These are phyloP conservation scores for Dendrolimus pini DNA, from an alignment of 2,888 invertebrate genomes.

Conservation along the genomic window DNA sequence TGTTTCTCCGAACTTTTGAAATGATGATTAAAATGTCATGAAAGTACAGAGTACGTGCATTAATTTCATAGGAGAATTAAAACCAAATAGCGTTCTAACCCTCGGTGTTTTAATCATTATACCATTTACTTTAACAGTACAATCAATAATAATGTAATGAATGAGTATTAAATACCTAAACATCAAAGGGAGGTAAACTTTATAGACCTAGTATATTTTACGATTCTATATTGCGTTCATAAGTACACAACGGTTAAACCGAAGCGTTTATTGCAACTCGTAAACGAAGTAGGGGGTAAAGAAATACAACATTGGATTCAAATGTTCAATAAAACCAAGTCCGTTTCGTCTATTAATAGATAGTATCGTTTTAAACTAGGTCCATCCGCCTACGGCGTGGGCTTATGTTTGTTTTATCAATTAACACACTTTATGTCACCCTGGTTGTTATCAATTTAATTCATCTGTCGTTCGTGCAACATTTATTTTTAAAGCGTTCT, in stretches of 20 bases:
- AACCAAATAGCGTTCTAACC: no score
- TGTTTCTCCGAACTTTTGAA: no score
- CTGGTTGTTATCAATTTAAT: constrained; percentile 48
- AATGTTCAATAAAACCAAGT: neutral
- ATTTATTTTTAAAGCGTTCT: constrained; percentile 35
- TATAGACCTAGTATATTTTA: neutral
- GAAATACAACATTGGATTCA: neutral
- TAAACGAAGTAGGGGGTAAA: neutral
- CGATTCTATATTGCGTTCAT: neutral
- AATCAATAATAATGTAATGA: no score
- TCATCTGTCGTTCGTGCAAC: constrained; percentile 30
- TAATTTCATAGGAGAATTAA: no score
- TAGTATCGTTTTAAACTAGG: neutral
- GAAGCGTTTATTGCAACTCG: neutral
- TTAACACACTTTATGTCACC: constrained; percentile 53
- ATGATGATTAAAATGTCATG: no score
- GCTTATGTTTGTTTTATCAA: constrained; percentile 48
- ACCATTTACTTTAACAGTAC: no score
- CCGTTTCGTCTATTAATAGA: neutral
- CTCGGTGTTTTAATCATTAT: no score
- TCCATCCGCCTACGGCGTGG: constrained; percentile 7
- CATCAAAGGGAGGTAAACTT: neutral
- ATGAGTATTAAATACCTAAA: no score
- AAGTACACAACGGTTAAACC: neutral
- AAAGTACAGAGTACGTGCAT: no score